These are phyloP conservation scores for Muricea muricata DNA, from an alignment of 92 coral and sea anemone genomes.

Conservation along the genomic window DNA sequence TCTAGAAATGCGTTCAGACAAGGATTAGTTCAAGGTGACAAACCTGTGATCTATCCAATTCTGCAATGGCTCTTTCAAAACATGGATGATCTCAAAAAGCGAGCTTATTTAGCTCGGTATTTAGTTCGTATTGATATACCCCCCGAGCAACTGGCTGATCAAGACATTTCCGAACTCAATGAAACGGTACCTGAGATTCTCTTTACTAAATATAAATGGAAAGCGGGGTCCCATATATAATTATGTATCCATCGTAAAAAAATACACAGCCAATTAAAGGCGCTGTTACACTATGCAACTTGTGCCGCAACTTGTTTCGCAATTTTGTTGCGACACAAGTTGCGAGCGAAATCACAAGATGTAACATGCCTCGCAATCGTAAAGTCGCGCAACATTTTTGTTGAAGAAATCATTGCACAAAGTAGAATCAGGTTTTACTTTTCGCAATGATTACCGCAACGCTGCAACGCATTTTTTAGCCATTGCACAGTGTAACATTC, in stretches of 20 bases:
- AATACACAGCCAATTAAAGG: no score
- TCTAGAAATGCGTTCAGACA: conserved; percentile 88
- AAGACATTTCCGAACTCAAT: conserved; percentile 80
- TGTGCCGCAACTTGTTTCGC: no score
- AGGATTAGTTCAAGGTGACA: conserved; percentile 95
- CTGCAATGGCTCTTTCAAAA: conserved; percentile 94
- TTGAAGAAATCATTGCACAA: no score
- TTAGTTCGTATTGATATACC: conserved; percentile 93
- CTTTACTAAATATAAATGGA: neutral
- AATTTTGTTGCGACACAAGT: no score
- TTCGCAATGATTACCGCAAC: no score
- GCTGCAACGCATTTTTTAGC: no score
- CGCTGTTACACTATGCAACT: no score
- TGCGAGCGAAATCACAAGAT: no score
- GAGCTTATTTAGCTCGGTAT: conserved; percentile 94
- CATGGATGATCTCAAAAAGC: conserved; percentile 81
- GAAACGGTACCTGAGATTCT: conserved; percentile 67
- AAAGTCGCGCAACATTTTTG: no score
- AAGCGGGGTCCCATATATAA: neutral
- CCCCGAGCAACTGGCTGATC: conserved; percentile 86
- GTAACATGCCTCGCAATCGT: no score
- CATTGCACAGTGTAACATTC: no score
- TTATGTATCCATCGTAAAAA: neutral
- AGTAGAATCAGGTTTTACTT: no score
- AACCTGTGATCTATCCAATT: conserved; percentile 90